These are phyloP conservation scores for Cephonodes hylas DNA, from an alignment of 2,888 invertebrate genomes.

Conservation along the genomic window DNA sequence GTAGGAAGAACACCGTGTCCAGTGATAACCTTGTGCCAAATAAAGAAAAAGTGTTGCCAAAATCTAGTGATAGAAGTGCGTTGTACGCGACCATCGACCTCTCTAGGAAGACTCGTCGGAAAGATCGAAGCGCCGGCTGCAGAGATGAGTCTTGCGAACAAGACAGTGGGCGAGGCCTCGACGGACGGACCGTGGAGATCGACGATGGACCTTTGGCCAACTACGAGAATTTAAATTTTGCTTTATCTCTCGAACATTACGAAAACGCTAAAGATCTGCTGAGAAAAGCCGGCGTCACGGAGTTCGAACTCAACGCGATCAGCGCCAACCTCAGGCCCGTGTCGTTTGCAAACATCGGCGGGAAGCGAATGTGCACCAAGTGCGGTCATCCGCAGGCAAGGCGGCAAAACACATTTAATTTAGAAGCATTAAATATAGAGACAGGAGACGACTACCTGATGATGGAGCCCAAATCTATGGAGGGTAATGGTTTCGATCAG, in stretches of 20 bases:
- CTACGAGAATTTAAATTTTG: conserved; percentile 89
- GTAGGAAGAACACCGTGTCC: conserved; percentile 56
- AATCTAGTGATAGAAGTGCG: conserved; percentile 58
- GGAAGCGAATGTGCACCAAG: conserved; percentile 76
- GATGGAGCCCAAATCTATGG: conserved; percentile 82
- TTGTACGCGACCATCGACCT: conserved; percentile 87
- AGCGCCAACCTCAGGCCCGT: conserved; percentile 53
- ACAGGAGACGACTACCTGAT: conserved; percentile 83
- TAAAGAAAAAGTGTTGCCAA: conserved; percentile 78
- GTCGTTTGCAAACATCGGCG: conserved; percentile 36
- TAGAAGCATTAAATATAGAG: conserved; percentile 19
- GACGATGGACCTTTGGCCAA: conserved; percentile 78
- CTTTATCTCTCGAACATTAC: conserved; percentile 88
- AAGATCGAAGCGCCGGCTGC: conserved; percentile 40
- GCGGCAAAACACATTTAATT: conserved; percentile 16
- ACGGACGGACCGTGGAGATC: conserved; percentile 41
- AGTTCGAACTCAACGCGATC: conserved; percentile 72
- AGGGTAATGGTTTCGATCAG: conserved; percentile 43
- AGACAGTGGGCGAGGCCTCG: conserved; percentile 22
- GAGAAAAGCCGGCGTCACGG: conserved; percentile 79
- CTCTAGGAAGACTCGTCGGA: conserved; percentile 82
- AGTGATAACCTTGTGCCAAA: conserved; percentile 58
- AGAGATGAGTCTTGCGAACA: conserved; percentile 19
- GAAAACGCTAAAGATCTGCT: conserved; percentile 88
- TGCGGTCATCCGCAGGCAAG: conserved; percentile 80